phyloP scores from a whole-genome alignment of 2,888 invertebrate genomes.

The Seira sanloemensis region DNA sequence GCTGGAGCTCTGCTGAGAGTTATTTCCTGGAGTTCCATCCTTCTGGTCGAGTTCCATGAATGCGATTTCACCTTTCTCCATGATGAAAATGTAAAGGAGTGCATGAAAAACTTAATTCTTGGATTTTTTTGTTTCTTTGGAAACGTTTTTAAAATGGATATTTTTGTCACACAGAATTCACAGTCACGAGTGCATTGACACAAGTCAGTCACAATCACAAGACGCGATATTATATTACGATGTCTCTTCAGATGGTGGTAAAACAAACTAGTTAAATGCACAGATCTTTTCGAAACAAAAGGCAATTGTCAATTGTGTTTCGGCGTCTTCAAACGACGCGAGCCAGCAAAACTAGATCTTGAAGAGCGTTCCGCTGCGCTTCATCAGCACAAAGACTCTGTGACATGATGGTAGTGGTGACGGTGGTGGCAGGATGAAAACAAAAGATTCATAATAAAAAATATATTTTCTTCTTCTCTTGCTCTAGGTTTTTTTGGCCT shows the following conservation, averaged over 20 bases:
- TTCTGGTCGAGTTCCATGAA: slow-evolving; percentile 39
- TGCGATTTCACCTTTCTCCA: slow-evolving; percentile 43
- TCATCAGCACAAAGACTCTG: background rate
- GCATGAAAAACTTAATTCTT: too few relatives aligned
- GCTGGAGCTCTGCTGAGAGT: background rate
- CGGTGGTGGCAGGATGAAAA: background rate
- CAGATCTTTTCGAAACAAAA: background rate
- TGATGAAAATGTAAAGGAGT: background rate
- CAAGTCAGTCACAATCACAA: too few relatives aligned
- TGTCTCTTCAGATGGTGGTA: background rate
- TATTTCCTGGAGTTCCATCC: background rate
- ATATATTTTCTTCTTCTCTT: background rate
- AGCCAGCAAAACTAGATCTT: background rate
- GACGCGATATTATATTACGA: too few relatives aligned
- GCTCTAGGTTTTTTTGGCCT: background rate
- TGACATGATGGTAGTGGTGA: background rate
- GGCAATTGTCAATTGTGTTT: background rate
- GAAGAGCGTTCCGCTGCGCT: background rate
- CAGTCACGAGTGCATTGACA: too few relatives aligned
- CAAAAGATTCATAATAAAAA: too few relatives aligned
- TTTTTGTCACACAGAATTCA: too few relatives aligned
- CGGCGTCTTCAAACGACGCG: background rate
- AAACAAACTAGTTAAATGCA: background rate
- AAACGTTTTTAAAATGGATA: too few relatives aligned
- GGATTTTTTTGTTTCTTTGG: too few relatives aligned